Conservation (phyloP, 2,797 vertebrate genomes). For the Anabacerthia variegaticeps region DNA sequence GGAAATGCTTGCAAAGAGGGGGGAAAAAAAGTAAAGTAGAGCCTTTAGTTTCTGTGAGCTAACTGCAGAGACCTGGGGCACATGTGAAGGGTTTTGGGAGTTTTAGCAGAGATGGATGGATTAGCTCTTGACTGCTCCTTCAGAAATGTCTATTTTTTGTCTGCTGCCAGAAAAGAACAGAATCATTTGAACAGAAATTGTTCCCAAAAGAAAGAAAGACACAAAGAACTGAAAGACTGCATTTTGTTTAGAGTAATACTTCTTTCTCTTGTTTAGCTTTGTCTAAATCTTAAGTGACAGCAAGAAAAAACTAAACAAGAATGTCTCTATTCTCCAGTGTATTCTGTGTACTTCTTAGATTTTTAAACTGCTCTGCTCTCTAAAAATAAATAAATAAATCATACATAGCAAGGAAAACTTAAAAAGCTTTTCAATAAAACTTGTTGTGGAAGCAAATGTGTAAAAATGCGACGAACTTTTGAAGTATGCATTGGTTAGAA, state of each 20-base stretch:
- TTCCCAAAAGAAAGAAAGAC: neutral
- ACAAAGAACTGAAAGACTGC: neutral
- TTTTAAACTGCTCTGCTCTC: neutral
- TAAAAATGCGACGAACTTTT: neutral
- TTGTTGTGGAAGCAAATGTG: neutral
- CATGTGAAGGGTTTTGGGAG: neutral
- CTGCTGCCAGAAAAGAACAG: neutral
- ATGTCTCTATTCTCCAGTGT: neutral
- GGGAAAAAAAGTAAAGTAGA: neutral
- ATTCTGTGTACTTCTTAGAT: neutral
- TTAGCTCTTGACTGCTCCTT: neutral
- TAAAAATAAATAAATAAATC: neutral
- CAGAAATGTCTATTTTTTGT: neutral
- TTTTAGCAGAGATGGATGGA: neutral
- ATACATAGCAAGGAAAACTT: neutral
- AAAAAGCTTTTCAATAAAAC: neutral
- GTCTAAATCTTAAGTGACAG: neutral
- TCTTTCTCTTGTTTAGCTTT: neutral
- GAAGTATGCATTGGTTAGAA: fast-evolving
- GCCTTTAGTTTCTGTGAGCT: neutral
- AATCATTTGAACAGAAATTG: neutral
- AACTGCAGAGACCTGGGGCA: neutral
- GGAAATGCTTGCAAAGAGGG: neutral
- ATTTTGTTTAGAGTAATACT: neutral
- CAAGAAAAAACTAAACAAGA: neutral